Evolutionary conservation across 2,113 vertebrate species (phyloP).

Genomic region (Dicaeum eximium): DNA sequence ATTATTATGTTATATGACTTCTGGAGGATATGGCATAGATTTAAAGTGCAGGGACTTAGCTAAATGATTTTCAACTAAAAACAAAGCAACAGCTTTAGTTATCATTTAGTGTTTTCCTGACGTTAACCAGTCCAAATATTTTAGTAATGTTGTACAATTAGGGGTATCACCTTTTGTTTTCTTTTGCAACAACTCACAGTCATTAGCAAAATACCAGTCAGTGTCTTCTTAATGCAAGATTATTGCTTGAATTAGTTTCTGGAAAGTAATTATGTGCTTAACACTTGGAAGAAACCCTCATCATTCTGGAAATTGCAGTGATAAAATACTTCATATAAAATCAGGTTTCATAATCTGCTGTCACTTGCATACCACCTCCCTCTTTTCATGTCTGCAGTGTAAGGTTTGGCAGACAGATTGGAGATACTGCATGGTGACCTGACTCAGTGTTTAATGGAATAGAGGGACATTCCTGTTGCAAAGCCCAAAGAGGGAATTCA

Average conservation of each 20-base stretch:
- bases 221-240: slow-evolving; percentile 58
- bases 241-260: slow-evolving; percentile 47
- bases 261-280: slow-evolving; percentile 54
- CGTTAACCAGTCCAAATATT: background rate
- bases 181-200: slow-evolving; percentile 32
- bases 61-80: slow-evolving; percentile 52
- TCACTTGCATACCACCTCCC: background rate
- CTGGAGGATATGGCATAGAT: background rate
- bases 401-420: background rate
- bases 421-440: background rate
- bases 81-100: slow-evolving; percentile 5
- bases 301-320: background rate
- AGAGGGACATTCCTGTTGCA: background rate
- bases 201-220: slow-evolving; percentile 34
- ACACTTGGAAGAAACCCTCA: slow-evolving; percentile 29
- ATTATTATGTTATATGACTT: slow-evolving; percentile 13
- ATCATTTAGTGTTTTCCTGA: background rate
- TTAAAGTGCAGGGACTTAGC: slow-evolving; percentile 6
- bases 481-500: background rate
- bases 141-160: slow-evolving; percentile 24
- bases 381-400: background rate
- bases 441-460: background rate
- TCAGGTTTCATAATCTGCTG: slow-evolving; percentile 37
- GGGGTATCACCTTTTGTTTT: background rate
- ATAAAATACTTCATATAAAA: slow-evolving; percentile 31